Conservation (phyloP, 2,113 vertebrate genomes). For the Chionomys nivalis region DNA sequence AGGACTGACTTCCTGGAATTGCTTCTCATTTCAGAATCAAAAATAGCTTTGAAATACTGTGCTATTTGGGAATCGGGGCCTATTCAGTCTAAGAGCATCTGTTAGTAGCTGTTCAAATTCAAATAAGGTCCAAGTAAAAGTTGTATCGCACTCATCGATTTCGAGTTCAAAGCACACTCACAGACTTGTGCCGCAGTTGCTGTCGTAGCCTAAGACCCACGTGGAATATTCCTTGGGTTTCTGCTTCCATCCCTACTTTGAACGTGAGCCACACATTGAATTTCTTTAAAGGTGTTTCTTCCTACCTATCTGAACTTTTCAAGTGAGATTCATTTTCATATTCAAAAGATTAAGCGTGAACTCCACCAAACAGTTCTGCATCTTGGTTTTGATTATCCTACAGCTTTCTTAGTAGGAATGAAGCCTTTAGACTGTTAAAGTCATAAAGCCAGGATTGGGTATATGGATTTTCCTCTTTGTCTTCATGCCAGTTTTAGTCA, state of each 20-base stretch:
- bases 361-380: not conserved
- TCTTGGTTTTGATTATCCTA: slow-evolving; percentile 12
- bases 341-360: slow-evolving; percentile 46
- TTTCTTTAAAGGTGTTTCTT: slow-evolving; percentile 33
- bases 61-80: slow-evolving; percentile 62
- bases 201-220: not conserved
- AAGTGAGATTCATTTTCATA: slow-evolving; percentile 57
- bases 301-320: slow-evolving; percentile 35
- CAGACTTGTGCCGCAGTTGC: not conserved
- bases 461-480: too few relatives aligned
- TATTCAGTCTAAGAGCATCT: slow-evolving; percentile 64
- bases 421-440: not conserved
- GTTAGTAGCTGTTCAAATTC: slow-evolving; percentile 69
- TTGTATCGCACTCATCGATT: slow-evolving; percentile 42
- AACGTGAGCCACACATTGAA: slow-evolving; percentile 3
- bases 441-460: not conserved
- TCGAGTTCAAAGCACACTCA: slow-evolving; percentile 48
- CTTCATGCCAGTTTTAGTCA: slow-evolving; percentile 15
- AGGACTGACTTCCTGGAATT: slow-evolving; percentile 54
- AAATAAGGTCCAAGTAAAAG: slow-evolving; percentile 60
- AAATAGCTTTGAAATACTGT: slow-evolving; percentile 70
- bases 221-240: not conserved
- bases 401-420: not conserved
- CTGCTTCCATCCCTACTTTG: not conserved
- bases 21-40: slow-evolving; percentile 65